Evolutionary conservation across 2,888 invertebrate species (phyloP).

Genomic region (Argyresthia goedartella): DNA sequence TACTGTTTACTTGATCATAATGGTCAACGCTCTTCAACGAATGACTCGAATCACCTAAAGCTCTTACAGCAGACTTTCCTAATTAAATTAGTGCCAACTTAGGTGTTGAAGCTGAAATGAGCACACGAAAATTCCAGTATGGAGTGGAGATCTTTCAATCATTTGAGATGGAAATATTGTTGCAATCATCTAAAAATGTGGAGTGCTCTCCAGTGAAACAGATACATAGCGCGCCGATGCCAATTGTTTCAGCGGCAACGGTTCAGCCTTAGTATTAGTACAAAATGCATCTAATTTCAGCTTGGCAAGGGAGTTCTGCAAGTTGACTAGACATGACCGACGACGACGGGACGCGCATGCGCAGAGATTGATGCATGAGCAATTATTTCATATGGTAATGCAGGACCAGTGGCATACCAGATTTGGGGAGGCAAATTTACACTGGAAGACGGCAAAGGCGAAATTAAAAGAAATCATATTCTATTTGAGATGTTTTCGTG

Average conservation of each 20-base stretch:
- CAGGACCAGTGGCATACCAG: not conserved
- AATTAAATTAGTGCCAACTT: too few relatives aligned
- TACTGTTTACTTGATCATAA: too few relatives aligned
- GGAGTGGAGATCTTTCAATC: not conserved
- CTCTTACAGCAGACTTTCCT: too few relatives aligned
- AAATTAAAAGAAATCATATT: not conserved
- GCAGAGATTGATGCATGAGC: slow-evolving; percentile 6
- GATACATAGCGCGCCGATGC: too few relatives aligned
- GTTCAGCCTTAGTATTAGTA: slow-evolving; percentile 26
- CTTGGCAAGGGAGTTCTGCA: slow-evolving; percentile 37
- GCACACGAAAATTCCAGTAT: not conserved
- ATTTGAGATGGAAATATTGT: too few relatives aligned
- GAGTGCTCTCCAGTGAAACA: too few relatives aligned
- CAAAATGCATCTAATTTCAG: slow-evolving; percentile 41
- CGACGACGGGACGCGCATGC: slow-evolving; percentile 12
- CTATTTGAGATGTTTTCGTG: not conserved
- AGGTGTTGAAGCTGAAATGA: not conserved
- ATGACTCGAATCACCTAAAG: too few relatives aligned
- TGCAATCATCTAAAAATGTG: too few relatives aligned
- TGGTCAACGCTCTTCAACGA: too few relatives aligned
- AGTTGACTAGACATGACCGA: slow-evolving; percentile 9
- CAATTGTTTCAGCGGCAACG: not conserved
- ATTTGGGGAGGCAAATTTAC: not conserved
- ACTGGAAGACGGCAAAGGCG: not conserved
- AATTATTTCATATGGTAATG: slow-evolving; percentile 8